Evolutionary conservation across 2,888 invertebrate species (phyloP).

Genomic region (Drosophila koepferae): DNA sequence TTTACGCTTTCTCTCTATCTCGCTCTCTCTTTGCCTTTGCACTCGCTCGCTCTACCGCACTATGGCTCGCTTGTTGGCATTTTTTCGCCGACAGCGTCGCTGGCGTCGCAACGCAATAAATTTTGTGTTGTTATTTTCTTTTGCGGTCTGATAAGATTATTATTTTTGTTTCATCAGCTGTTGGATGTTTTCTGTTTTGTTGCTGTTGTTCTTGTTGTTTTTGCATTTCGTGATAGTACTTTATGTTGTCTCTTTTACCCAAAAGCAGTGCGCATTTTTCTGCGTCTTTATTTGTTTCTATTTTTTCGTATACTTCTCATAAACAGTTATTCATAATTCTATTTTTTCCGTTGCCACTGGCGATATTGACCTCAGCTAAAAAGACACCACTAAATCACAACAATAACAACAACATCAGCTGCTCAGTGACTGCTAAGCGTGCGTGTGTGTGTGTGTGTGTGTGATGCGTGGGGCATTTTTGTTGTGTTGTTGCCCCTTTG

Average conservation of each 20-base stretch:
- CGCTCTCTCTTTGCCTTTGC: constrained; percentile 4
- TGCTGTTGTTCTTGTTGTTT: not conserved
- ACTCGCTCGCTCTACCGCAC: constrained; percentile 20
- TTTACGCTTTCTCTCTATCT: constrained; percentile 45
- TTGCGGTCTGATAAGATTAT: constrained; percentile 64
- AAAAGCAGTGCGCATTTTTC: constrained; percentile 19
- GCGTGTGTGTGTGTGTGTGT: not conserved
- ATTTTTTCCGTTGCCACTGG: constrained; percentile 45
- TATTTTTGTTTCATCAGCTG: constrained; percentile 63
- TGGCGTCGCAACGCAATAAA: constrained; percentile 68
- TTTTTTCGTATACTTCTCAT: not conserved
- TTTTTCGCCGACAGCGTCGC: constrained; percentile 23
- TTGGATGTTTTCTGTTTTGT: constrained; percentile 28
- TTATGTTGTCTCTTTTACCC: constrained; percentile 7
- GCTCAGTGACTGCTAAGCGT: not conserved
- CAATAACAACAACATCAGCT: constrained; percentile 1
- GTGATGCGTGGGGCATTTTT: constrained; percentile 3
- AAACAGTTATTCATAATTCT: constrained; percentile 25
- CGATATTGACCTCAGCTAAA: constrained; percentile 54
- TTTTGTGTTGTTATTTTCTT: constrained; percentile 63
- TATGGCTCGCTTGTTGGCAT: constrained; percentile 12
- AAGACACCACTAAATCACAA: constrained; percentile 16
- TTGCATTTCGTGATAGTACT: constrained; percentile 10
- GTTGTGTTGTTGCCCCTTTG: constrained; percentile 7
- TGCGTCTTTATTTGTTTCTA: constrained; percentile 2